A percentile compares a stretch with the other conserved stretches of the same genome.
phyloP scores from a whole-genome alignment of 2,113 vertebrate genomes.

The Atrichornis clamosus region DNA sequence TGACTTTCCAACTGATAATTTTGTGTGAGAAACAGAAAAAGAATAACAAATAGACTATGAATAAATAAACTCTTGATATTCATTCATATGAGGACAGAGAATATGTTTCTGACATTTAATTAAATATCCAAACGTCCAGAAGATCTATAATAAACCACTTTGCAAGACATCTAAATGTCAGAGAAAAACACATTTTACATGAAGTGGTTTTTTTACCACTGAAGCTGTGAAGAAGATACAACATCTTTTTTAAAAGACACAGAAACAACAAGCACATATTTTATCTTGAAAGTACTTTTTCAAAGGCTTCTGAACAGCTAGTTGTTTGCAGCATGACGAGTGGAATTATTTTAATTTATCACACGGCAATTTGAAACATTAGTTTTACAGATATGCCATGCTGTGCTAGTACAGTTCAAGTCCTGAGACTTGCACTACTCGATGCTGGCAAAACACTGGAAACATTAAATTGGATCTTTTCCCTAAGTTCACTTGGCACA shows the following conservation, averaged over 20 bases:
- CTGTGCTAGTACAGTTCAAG: neutral
- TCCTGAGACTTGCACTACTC: neutral
- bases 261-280: constrained; percentile 61
- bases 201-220: neutral
- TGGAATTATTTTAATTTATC: constrained; percentile 63
- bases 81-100: constrained; percentile 53
- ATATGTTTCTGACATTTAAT: constrained; percentile 75
- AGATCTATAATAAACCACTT: constrained; percentile 74
- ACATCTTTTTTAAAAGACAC: constrained; percentile 28
- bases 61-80: constrained; percentile 62
- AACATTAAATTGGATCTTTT: neutral
- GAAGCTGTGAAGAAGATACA: constrained; percentile 59
- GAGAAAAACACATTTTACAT: constrained; percentile 60
- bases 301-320: constrained; percentile 48
- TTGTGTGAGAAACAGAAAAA: constrained; percentile 63
- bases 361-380: neutral
- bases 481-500: neutral
- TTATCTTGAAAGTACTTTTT: constrained; percentile 69
- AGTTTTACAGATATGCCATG: constrained; percentile 18
- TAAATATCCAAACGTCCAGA: constrained; percentile 74
- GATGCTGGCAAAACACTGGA: neutral
- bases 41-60: constrained; percentile 69
- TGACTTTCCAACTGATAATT: constrained; percentile 71
- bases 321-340: constrained; percentile 20
- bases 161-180: constrained; percentile 71